Conservation (phyloP, 2,888 invertebrate species). For the Orchesellides sinensis region DNA sequence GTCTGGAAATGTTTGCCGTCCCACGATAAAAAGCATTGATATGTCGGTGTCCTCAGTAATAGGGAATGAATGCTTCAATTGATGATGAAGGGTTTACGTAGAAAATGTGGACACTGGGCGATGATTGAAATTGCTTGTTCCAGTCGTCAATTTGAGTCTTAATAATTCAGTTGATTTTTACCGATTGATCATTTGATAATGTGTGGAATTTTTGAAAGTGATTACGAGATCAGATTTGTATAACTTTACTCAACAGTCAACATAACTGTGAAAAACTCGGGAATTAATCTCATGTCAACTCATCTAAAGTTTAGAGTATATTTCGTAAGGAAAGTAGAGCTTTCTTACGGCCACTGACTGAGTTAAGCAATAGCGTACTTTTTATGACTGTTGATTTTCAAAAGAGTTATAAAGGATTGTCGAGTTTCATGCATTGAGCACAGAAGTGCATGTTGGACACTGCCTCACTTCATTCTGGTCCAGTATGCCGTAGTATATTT, state of each 20-base stretch:
- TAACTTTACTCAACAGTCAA: constrained; percentile 28
- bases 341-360: constrained; percentile 10
- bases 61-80: constrained; percentile 50
- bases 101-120: constrained; percentile 54
- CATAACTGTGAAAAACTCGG: background rate
- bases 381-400: constrained; percentile 51
- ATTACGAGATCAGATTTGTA: constrained; percentile 62
- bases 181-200: constrained; percentile 63
- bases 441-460: constrained; percentile 41
- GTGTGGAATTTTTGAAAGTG: constrained; percentile 40
- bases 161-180: constrained; percentile 56
- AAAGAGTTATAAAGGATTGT: constrained; percentile 34
- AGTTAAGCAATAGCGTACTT: background rate
- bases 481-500: constrained; percentile 20
- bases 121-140: constrained; percentile 40
- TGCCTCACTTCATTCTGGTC: constrained; percentile 36
- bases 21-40: constrained; percentile 62
- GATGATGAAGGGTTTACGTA: constrained; percentile 30
- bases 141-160: constrained; percentile 43
- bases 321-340: constrained; percentile 31
- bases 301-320: background rate
- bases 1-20: constrained; percentile 74
- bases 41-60: constrained; percentile 51
- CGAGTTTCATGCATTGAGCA: constrained; percentile 59
- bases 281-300: constrained; percentile 15